Conservation (phyloP, 2,888 invertebrate genomes). For the Rapana venosa region DNA sequence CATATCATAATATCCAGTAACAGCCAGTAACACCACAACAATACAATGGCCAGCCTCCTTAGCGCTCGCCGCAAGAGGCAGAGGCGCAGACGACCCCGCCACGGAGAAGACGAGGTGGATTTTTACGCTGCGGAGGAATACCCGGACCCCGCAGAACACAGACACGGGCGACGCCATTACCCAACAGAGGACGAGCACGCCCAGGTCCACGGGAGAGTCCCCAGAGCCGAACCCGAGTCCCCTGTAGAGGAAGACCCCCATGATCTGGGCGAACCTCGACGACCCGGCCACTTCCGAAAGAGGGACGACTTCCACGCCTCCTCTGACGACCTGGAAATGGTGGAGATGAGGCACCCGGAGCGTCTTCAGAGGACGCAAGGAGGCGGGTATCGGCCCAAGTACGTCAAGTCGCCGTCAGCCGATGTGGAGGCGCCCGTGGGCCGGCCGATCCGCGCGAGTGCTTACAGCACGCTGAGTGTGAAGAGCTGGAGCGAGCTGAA, state of each 20-base stretch:
- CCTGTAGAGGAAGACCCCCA: background rate
- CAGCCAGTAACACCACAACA: background rate
- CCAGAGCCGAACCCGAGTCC: background rate
- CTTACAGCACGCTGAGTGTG: conserved; percentile 38
- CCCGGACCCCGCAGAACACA: background rate
- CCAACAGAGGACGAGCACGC: background rate
- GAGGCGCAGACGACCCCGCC: background rate
- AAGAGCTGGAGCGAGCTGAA: conserved; percentile 39
- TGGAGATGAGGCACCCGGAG: conserved; percentile 30
- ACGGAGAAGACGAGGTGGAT: background rate
- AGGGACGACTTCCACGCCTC: background rate
- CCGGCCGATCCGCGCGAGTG: conserved; percentile 3
- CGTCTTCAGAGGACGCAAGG: background rate
- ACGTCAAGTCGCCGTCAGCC: background rate
- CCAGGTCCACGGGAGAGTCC: background rate
- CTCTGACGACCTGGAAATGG: background rate
- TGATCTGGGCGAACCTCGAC: background rate
- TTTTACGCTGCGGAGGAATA: background rate
- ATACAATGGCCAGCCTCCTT: background rate
- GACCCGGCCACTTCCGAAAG: background rate
- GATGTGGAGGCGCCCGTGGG: background rate
- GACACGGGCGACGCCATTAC: background rate
- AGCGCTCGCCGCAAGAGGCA: background rate
- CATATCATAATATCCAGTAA: background rate
- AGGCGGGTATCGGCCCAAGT: background rate